These are phyloP conservation scores for Agapornis roseicollis DNA, from an alignment of 2,113 vertebrate species.

Conservation along the genomic window DNA sequence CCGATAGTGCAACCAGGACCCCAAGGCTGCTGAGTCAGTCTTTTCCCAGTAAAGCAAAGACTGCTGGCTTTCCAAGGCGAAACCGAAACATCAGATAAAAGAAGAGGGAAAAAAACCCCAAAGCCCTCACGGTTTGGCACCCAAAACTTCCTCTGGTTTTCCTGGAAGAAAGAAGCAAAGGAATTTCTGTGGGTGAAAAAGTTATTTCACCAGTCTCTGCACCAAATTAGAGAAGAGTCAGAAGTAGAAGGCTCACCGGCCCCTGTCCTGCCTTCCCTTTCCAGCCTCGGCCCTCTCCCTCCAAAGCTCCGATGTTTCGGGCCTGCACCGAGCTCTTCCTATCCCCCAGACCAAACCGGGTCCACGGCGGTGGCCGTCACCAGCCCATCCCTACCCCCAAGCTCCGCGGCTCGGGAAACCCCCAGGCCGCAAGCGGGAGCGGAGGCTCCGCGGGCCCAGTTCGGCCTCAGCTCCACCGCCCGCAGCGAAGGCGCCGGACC, in stretches of 20 bases:
- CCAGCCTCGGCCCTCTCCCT: neutral
- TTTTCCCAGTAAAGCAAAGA: neutral
- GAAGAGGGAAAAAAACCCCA: neutral
- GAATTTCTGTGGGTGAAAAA: neutral
- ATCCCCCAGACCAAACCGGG: no score
- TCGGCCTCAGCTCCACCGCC: neutral
- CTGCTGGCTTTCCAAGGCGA: neutral
- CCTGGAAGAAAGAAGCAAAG: neutral
- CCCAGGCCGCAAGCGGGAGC: neutral
- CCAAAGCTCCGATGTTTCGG: fast-evolving
- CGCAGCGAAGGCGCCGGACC: neutral
- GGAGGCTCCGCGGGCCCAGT: neutral
- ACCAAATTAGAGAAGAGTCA: neutral
- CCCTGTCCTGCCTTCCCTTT: neutral
- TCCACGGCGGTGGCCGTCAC: neutral
- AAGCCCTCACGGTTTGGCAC: neutral
- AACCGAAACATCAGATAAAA: neutral
- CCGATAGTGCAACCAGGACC: neutral
- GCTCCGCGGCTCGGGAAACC: neutral
- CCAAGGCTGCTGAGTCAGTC: neutral
- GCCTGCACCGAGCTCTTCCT: neutral
- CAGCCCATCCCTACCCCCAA: neutral
- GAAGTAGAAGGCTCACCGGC: neutral
- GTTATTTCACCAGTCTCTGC: neutral
- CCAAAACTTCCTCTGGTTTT: neutral